A percentile compares a stretch with the other conserved stretches of the same genome.
These are phyloP conservation scores for Thalassoma bifasciatum DNA, from an alignment of 2,113 vertebrate species.

Conservation along the genomic window DNA sequence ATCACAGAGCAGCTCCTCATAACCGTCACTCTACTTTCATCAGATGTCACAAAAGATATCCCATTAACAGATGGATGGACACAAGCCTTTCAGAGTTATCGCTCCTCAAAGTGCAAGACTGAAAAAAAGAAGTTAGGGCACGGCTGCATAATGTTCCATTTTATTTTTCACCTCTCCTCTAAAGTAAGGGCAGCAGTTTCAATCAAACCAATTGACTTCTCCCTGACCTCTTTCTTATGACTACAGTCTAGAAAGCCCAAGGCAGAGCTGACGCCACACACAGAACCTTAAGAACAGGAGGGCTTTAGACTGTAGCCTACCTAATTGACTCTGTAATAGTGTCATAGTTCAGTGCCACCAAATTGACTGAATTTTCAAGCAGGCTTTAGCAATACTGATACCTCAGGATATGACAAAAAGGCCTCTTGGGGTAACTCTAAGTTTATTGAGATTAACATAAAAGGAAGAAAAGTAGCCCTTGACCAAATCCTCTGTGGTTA, in stretches of 20 bases:
- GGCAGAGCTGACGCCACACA: conserved; percentile 44
- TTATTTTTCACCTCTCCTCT: conserved; percentile 53
- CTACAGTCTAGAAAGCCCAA: conserved; percentile 42
- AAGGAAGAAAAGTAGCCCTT: not conserved
- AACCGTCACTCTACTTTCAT: conserved; percentile 7
- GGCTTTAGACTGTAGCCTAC: conserved; percentile 45
- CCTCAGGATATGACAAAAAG: conserved; percentile 31
- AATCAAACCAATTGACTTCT: conserved; percentile 72
- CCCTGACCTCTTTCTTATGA: conserved; percentile 58
- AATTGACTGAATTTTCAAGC: conserved; percentile 66
- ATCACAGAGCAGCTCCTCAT: conserved; percentile 20
- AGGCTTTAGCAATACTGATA: conserved; percentile 50
- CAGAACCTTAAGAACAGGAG: conserved; percentile 44
- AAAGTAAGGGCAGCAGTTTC: conserved; percentile 52
- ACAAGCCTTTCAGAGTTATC: conserved; percentile 6
- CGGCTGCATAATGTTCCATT: conserved; percentile 38
- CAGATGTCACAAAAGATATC: conserved; percentile 25
- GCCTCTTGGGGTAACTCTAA: conserved; percentile 5
- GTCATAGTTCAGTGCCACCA: conserved; percentile 71
- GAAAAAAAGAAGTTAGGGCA: conserved; percentile 14
- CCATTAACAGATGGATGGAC: conserved; percentile 31
- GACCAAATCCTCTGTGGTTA: not conserved
- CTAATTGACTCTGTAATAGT: conserved; percentile 75
- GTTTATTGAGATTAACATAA: conserved; percentile 17
- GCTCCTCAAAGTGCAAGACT: conserved; percentile 4